Evolutionary conservation across 2,797 vertebrate genomes (phyloP).

Genomic region (Schizothorax lantsangensis): DNA sequence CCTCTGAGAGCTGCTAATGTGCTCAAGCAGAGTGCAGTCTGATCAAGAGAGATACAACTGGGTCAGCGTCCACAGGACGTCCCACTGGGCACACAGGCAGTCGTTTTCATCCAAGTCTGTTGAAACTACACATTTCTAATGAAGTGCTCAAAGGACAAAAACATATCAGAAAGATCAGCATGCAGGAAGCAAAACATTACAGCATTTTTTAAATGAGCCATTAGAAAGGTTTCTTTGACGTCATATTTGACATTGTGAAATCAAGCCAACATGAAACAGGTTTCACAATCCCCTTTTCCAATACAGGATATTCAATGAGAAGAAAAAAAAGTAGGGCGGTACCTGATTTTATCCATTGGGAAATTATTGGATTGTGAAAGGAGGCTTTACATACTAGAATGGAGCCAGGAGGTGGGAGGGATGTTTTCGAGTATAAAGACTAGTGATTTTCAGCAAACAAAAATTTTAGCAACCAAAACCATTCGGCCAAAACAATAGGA

Average conservation of each 20-base stretch:
- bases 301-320: not conserved
- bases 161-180: not conserved
- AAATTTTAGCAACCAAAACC: not conserved
- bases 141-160: constrained; percentile 12
- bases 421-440: not conserved
- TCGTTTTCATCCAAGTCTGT: not conserved
- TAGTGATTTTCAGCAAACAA: not conserved
- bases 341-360: not conserved
- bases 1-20: constrained; percentile 41
- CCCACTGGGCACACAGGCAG: constrained; percentile 31
- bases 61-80: constrained; percentile 45
- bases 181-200: not conserved
- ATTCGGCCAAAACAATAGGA: not conserved
- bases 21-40: constrained; percentile 4
- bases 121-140: constrained; percentile 31
- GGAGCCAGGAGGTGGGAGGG: not conserved
- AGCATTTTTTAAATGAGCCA: not conserved
- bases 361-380: not conserved
- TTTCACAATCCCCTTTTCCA: not conserved
- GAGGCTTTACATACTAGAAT: not conserved
- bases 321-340: not conserved
- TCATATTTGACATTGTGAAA: not conserved
- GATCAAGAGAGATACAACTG: constrained; percentile 41
- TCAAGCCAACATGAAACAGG: not conserved
- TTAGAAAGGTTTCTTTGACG: not conserved